These are phyloP conservation scores for Ethmia dodecea DNA, from an alignment of 2,888 invertebrate species.

Conservation along the genomic window DNA sequence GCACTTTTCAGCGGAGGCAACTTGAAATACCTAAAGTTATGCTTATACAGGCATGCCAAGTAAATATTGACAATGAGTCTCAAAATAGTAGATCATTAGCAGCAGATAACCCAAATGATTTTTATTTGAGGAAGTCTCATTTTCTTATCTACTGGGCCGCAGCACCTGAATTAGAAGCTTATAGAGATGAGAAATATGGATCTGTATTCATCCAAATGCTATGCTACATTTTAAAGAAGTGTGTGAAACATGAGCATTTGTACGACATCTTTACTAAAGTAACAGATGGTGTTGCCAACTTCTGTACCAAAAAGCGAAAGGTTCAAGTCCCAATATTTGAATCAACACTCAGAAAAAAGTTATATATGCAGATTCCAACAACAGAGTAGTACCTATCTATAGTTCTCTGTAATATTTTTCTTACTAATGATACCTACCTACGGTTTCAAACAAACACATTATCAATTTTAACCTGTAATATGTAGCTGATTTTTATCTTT, in stretches of 20 bases:
- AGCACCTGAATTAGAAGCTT: conserved; percentile 61
- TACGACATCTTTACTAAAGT: conserved; percentile 58
- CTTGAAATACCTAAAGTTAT: conserved; percentile 58
- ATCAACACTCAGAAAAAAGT: conserved; percentile 51
- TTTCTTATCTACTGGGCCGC: conserved; percentile 65
- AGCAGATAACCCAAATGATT: conserved; percentile 41
- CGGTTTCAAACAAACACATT: no score
- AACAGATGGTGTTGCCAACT: conserved; percentile 36
- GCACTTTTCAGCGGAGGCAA: conserved; percentile 34
- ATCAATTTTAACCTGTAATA: no score
- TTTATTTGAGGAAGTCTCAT: conserved; percentile 46
- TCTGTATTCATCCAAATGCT: conserved; percentile 61
- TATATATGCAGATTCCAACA: conserved; percentile 48
- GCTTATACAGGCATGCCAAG: conserved; percentile 65
- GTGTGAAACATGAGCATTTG: conserved; percentile 42
- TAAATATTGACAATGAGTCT: conserved; percentile 30
- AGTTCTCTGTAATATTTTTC: not conserved
- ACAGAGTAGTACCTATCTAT: conserved; percentile 4
- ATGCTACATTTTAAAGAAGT: conserved; percentile 38
- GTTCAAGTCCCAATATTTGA: conserved; percentile 55
- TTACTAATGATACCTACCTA: no score
- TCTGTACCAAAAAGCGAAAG: conserved; percentile 33
- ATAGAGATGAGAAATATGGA: conserved; percentile 45
- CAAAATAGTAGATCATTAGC: conserved; percentile 26
- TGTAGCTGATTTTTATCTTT: no score